phyloP scores from a whole-genome alignment of 2,888 invertebrate species.

The Tipula vernalis region DNA sequence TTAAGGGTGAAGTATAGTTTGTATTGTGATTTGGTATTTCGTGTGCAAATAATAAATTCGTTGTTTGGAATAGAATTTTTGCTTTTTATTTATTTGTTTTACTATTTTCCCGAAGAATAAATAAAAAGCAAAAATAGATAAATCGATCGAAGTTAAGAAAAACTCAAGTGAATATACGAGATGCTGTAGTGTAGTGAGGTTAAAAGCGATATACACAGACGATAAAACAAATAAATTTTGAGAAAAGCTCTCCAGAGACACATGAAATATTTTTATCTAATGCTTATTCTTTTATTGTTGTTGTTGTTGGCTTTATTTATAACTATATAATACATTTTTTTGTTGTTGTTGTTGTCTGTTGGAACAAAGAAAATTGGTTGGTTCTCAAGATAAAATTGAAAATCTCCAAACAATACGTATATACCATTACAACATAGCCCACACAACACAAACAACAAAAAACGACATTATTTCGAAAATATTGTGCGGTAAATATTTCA shows the following conservation, averaged over 20 bases:
- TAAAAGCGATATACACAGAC: neutral
- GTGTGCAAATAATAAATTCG: neutral
- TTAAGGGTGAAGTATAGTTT: neutral
- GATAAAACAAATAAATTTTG: neutral
- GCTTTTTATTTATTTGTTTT: neutral
- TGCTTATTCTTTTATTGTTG: neutral
- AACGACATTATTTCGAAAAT: neutral
- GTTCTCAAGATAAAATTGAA: neutral
- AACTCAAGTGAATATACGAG: neutral
- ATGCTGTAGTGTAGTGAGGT: neutral
- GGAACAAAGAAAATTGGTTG: neutral
- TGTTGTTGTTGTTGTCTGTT: neutral
- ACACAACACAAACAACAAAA: neutral
- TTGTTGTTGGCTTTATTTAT: neutral
- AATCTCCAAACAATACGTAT: neutral
- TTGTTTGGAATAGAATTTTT: neutral
- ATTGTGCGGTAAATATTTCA: neutral
- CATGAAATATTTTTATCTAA: constrained; percentile 4
- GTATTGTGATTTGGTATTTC: neutral
- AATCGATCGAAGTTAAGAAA: neutral
- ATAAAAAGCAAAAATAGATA: neutral
- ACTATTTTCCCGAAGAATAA: neutral
- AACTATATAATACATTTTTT: neutral
- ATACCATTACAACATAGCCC: neutral
- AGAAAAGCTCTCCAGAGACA: neutral